Evolutionary conservation across 2,797 vertebrate species (phyloP).

Genomic region (Silurus lanzhouensis): DNA sequence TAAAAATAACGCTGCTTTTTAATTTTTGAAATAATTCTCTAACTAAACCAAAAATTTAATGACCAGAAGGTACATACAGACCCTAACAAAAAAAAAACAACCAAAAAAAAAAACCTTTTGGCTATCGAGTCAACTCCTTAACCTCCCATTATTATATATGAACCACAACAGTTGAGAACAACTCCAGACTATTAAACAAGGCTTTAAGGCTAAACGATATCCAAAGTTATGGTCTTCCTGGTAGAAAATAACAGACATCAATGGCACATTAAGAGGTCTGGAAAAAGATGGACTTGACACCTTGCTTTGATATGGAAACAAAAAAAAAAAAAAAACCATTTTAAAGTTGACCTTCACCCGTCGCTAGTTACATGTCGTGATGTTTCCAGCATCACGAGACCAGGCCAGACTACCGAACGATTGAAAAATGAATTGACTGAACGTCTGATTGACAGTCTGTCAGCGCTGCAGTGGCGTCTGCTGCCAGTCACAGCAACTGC

Average conservation of each 20-base stretch:
- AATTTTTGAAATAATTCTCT: no score
- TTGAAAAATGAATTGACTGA: background rate
- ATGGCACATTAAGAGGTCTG: background rate
- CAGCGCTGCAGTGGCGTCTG: conserved; percentile 6
- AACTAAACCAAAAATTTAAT: no score
- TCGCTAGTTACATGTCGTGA: background rate
- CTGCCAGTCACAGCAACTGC: conserved; percentile 24
- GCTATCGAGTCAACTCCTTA: background rate
- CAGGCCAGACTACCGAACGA: background rate
- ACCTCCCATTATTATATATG: no score
- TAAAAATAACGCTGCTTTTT: no score
- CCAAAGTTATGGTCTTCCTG: no score
- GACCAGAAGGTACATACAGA: no score
- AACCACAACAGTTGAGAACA: background rate
- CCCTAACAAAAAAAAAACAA: background rate
- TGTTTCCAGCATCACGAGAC: background rate
- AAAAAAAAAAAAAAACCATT: background rate
- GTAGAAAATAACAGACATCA: background rate
- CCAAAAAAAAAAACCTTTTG: background rate
- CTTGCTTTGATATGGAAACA: background rate
- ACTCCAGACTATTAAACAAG: background rate
- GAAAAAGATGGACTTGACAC: background rate
- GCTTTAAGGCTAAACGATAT: background rate
- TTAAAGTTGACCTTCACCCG: background rate
- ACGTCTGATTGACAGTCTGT: conserved; percentile 24